Evolutionary conservation across 1,140 invertebrate species (phyloP).

Genomic region (Helicorthomorpha holstii): DNA sequence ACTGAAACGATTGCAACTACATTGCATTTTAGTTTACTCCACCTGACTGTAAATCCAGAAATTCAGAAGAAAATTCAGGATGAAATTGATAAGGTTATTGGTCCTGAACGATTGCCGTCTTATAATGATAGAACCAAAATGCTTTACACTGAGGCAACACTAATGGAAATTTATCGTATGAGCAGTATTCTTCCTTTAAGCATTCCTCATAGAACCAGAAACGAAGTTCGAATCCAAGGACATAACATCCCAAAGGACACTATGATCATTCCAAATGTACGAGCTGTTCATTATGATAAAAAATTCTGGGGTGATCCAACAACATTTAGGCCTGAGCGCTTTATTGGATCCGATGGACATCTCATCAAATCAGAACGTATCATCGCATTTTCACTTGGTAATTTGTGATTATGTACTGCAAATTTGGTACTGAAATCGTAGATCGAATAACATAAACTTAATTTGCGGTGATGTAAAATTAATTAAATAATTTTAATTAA

Average conservation of each 20-base stretch:
- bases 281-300: slow-evolving; percentile 73
- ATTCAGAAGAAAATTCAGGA: no score
- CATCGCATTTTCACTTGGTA: slow-evolving; percentile 73
- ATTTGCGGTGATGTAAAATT: not conserved
- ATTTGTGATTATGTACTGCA: not conserved
- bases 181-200: not conserved
- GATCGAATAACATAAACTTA: no score
- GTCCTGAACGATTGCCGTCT: no score
- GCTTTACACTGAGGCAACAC: no score
- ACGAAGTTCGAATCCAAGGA: slow-evolving; percentile 11
- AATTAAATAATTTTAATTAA: not conserved
- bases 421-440: no score
- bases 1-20: no score
- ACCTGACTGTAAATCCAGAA: no score
- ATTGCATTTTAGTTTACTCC: no score
- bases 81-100: no score
- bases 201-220: not conserved
- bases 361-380: slow-evolving; percentile 70
- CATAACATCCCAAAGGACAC: slow-evolving; percentile 53
- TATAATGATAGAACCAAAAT: no score
- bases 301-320: slow-evolving; percentile 69
- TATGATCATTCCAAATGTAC: slow-evolving; percentile 65
- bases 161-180: no score
- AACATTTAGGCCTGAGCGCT: slow-evolving; percentile 61
- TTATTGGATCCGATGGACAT: slow-evolving; percentile 57